Conservation (phyloP, 2,113 vertebrate species). For the Octodon degus region DNA sequence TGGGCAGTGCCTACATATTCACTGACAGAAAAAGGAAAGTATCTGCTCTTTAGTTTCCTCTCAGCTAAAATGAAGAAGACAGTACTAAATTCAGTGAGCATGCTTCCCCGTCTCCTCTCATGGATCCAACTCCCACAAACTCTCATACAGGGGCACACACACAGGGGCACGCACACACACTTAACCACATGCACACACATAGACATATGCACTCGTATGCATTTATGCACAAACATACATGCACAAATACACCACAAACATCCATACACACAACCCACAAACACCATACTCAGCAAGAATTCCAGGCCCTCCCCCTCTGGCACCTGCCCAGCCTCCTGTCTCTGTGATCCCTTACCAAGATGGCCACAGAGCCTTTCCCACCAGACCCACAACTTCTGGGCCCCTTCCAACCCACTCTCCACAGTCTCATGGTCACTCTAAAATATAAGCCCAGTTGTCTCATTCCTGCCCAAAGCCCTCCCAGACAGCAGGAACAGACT, state of each 20-base stretch:
- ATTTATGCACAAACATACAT: neutral
- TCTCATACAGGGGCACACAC: neutral
- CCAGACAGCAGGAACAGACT: neutral
- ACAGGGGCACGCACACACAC: rapidly evolving
- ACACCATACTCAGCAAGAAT: neutral
- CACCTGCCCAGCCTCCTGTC: neutral
- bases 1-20: neutral
- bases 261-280: too few species aligned
- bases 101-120: neutral
- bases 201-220: too few species aligned
- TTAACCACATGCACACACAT: neutral
- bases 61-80: neutral
- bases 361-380: neutral
- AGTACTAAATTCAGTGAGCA: neutral
- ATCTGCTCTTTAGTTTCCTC: neutral
- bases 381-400: rapidly evolving
- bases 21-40: neutral
- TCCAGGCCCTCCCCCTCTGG: neutral
- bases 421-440: too few species aligned
- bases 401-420: neutral
- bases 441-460: neutral
- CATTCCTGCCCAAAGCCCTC: neutral
- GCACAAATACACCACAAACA: neutral
- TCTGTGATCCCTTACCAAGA: neutral
- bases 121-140: neutral